Evolutionary conservation across 2,888 invertebrate species (phyloP).

Genomic region (Papilio protenor): DNA sequence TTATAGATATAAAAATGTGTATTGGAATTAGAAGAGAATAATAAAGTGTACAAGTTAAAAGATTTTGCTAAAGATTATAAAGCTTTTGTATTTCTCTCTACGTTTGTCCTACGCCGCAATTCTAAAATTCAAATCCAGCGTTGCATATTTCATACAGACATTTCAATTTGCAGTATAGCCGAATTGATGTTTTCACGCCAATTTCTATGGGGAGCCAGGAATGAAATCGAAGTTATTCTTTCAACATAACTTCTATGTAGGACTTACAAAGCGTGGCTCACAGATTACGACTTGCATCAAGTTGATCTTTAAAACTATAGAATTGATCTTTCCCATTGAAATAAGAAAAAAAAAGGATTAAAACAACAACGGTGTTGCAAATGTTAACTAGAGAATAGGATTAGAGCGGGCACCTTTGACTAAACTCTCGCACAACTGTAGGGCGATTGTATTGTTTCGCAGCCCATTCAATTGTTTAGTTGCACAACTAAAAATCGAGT

Average conservation of each 20-base stretch:
- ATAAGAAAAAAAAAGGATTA: too few species aligned
- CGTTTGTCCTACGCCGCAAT: slow-evolving; percentile 25
- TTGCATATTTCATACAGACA: slow-evolving; percentile 36
- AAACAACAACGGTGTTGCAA: too few species aligned
- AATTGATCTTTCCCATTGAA: too few species aligned
- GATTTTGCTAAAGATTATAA: neutral
- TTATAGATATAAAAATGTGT: neutral
- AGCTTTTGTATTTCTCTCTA: slow-evolving; percentile 14
- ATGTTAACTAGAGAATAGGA: too few species aligned
- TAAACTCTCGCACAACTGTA: too few species aligned
- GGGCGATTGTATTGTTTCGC: too few species aligned
- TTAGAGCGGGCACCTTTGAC: too few species aligned
- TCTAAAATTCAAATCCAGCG: slow-evolving; percentile 35
- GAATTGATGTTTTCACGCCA: slow-evolving; percentile 33
- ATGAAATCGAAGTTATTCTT: slow-evolving; percentile 8
- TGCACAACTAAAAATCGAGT: too few species aligned
- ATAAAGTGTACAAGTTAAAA: neutral
- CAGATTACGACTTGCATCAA: neutral
- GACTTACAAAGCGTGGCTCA: neutral
- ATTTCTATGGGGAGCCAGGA: neutral
- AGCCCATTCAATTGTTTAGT: too few species aligned
- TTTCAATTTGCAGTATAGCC: slow-evolving; percentile 37
- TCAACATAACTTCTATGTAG: neutral
- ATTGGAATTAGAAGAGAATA: neutral
- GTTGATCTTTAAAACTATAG: neutral